Evolutionary conservation across 2,797 vertebrate species (phyloP).

Genomic region (Gobio occitaniae): DNA sequence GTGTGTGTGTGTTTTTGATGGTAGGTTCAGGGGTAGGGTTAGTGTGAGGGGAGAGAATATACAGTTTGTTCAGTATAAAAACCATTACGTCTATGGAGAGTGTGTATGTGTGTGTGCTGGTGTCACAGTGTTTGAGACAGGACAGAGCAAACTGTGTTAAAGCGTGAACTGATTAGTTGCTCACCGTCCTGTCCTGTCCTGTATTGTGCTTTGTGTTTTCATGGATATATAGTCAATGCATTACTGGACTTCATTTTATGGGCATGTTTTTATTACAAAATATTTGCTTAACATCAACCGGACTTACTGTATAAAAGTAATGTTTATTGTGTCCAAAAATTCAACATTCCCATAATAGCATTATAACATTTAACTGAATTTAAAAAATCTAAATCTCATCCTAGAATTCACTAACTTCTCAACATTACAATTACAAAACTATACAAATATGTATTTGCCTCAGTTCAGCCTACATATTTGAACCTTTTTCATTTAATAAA

Average conservation of each 20-base stretch:
- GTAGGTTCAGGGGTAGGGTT: too few relatives aligned
- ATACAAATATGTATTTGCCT: not conserved
- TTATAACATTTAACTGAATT: not conserved
- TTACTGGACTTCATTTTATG: not conserved
- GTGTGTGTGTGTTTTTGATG: too few relatives aligned
- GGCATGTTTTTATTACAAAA: not conserved
- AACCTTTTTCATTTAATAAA: not conserved
- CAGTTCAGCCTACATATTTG: not conserved
- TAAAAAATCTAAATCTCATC: not conserved
- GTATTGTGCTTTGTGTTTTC: not conserved
- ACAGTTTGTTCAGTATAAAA: too few relatives aligned
- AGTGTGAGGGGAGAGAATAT: too few relatives aligned
- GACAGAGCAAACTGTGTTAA: not conserved
- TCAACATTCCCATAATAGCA: not conserved
- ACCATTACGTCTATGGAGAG: not conserved
- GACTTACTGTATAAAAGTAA: too few relatives aligned
- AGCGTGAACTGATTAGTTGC: not conserved
- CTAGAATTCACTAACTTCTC: not conserved
- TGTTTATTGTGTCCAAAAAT: not conserved
- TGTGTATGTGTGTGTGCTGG: not conserved
- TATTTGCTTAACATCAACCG: not conserved
- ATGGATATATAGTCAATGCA: too few relatives aligned
- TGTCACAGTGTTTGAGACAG: not conserved
- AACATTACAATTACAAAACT: not conserved
- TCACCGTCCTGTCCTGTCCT: not conserved